Conservation (phyloP, 2,113 vertebrate genomes). For the Gambusia affinis region DNA sequence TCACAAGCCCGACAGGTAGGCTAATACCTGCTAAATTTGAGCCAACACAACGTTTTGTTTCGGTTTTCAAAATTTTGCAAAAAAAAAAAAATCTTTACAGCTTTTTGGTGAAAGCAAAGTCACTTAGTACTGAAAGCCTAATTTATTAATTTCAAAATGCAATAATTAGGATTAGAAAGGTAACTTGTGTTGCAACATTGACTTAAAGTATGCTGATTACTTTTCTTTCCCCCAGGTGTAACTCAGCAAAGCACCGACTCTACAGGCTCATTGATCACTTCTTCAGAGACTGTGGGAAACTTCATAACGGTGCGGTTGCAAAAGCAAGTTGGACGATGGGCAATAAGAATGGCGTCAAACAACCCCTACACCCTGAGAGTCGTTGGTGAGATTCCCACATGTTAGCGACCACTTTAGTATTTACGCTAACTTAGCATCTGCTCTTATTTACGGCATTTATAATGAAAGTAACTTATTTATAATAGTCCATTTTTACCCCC, state of each 20-base stretch:
- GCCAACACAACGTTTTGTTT: not conserved
- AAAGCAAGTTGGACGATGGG: conserved; percentile 58
- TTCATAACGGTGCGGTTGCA: conserved; percentile 48
- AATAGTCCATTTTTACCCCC: not conserved
- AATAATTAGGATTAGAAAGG: not conserved
- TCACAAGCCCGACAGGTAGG: conserved; percentile 69
- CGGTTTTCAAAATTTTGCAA: too few species aligned
- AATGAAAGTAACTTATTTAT: not conserved
- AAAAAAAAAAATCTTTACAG: too few species aligned
- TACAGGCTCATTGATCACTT: conserved; percentile 44
- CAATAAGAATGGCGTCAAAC: conserved; percentile 47
- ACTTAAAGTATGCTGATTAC: not conserved
- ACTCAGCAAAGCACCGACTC: conserved; percentile 41
- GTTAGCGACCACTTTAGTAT: not conserved
- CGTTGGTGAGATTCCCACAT: conserved; percentile 47
- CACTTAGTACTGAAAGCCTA: too few species aligned
- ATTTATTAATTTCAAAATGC: too few species aligned
- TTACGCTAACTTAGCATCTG: not conserved
- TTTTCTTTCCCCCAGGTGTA: conserved; percentile 33
- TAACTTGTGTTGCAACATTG: not conserved
- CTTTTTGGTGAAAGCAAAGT: too few species aligned
- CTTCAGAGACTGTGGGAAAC: conserved; percentile 56
- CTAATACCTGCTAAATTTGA: not conserved
- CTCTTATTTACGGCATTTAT: not conserved
- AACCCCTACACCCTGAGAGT: conserved; percentile 66